Evolutionary conservation across 2,888 invertebrate genomes (phyloP), one percentile per base, ranked within the genome.

Genomic region (Drosophila meridionalis): DNA sequence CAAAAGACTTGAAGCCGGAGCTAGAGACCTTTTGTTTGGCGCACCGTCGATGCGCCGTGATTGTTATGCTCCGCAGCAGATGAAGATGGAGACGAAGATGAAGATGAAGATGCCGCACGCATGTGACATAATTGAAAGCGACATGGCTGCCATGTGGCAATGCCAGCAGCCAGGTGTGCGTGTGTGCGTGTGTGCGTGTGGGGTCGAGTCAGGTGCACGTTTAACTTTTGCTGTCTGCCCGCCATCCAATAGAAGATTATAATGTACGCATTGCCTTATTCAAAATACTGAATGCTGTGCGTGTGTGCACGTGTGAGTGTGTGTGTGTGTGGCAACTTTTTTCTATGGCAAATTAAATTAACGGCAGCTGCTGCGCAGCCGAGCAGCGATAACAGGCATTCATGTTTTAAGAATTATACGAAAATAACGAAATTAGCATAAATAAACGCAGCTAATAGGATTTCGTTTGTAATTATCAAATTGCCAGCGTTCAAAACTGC

Each of bases 101-200:
- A 58, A 72, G 78, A 82, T 73, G 78, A 78, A 78, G 78, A 78
- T 68, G 80, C 48, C 64, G 73, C 89, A 67, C 71, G 86, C 86
- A 80, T 89, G 87, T 80, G 90, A 72, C 86, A 87, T 87, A 86
- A 87, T 89, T 87, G 86, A 82, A 78, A 80, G 86, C 71, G 88
- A 89, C 89, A 78, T 74, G 79, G 67, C 81, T 60, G 75, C 85
- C 80, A 82, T 70, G 79, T 69, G 67, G 69, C 70, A 69, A 69
- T 69, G 69, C 52, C 62, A 58, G 38, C 53, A 47, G 48, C 38
- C 28, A 7, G 40, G 45, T 11, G n/a, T 20, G 26, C 0, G 26
- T 26, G 9, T 20, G 45, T 14, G 48, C 2, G 30, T 30, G 14
- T 48, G 30, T 28, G 43, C n/a, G 32, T 48, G 14, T 26, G 48